Percentiles rank a stretch among this genome's conserved stretches.
Conservation (phyloP, 92 coral and sea anemone genomes). For the Siderastrea radians region DNA sequence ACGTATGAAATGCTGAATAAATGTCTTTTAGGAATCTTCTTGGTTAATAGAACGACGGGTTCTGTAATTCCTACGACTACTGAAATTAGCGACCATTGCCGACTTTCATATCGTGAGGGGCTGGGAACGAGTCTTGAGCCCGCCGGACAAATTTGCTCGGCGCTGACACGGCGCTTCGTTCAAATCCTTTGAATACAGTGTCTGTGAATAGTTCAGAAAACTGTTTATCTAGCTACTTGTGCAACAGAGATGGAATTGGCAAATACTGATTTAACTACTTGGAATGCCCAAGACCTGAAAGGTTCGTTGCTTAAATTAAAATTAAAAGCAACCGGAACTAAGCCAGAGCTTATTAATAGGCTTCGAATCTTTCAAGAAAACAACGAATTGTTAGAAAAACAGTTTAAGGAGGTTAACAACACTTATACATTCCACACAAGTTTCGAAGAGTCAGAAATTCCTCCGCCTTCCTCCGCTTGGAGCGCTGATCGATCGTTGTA, state of each 20-base stretch:
- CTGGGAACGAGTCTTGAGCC: slow-evolving; percentile 16
- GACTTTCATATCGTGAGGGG: slow-evolving; percentile 8
- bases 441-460: slow-evolving; percentile 35
- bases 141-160: slow-evolving; percentile 4
- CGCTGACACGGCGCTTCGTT: neutral
- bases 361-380: slow-evolving; percentile 31
- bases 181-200: slow-evolving; percentile 2
- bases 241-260: slow-evolving; percentile 12
- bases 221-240: slow-evolving; percentile 1
- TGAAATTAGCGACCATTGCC: too few relatives aligned
- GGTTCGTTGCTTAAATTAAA: slow-evolving; percentile 36
- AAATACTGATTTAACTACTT: slow-evolving; percentile 31
- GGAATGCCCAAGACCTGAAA: slow-evolving; percentile 38
- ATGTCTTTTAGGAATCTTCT: too few relatives aligned
- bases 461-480: slow-evolving; percentile 36
- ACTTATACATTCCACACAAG: slow-evolving; percentile 36
- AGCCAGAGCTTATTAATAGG: slow-evolving; percentile 30
- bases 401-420: slow-evolving; percentile 28
- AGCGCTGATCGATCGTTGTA: slow-evolving; percentile 41
- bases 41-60: too few relatives aligned
- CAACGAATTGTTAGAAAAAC: slow-evolving; percentile 26
- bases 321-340: slow-evolving; percentile 46
- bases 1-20: too few relatives aligned
- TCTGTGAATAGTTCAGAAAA: slow-evolving; percentile 8
- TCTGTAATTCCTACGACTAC: too few relatives aligned